Evolutionary conservation across 2,888 invertebrate species (phyloP).

Genomic region (Amblyjoppa proteus): DNA sequence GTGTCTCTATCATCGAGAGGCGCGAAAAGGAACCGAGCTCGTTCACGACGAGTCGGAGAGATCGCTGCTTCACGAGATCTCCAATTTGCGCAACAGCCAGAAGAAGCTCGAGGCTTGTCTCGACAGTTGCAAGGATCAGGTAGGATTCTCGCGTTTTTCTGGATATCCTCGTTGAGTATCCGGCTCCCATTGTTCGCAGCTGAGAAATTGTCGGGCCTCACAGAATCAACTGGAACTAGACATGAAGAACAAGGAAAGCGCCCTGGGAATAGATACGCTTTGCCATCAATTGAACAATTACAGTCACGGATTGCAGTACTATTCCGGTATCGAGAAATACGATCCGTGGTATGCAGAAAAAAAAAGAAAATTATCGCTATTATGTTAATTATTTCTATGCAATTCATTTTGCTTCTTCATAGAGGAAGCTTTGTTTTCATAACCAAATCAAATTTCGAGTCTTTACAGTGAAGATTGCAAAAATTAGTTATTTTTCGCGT

Average conservation of each 20-base stretch:
- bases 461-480: too few species aligned
- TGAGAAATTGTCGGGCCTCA: slow-evolving; percentile 91
- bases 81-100: slow-evolving; percentile 92
- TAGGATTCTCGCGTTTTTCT: slow-evolving; percentile 69
- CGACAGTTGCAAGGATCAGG: slow-evolving; percentile 88
- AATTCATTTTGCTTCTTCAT: too few species aligned
- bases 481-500: too few species aligned
- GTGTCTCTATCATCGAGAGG: slow-evolving; percentile 96
- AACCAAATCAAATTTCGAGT: too few species aligned
- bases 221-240: slow-evolving; percentile 96
- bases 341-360: slow-evolving; percentile 89
- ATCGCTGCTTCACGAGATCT: slow-evolving; percentile 93
- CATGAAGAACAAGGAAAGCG: slow-evolving; percentile 94
- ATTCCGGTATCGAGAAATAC: slow-evolving; percentile 95
- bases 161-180: slow-evolving; percentile 17
- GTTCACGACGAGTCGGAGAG: slow-evolving; percentile 97
- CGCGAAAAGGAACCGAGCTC: slow-evolving; percentile 94
- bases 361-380: not conserved
- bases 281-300: slow-evolving; percentile 94
- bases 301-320: slow-evolving; percentile 93
- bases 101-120: slow-evolving; percentile 91
- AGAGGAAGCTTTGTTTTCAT: not conserved
- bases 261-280: slow-evolving; percentile 93
- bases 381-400: slow-evolving; percentile 25
- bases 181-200: slow-evolving; percentile 81